Percentiles rank a stretch among this genome's conserved stretches.
These are phyloP conservation scores for Centruroides vittatus DNA, from an alignment of 1,140 invertebrate genomes.

Conservation along the genomic window DNA sequence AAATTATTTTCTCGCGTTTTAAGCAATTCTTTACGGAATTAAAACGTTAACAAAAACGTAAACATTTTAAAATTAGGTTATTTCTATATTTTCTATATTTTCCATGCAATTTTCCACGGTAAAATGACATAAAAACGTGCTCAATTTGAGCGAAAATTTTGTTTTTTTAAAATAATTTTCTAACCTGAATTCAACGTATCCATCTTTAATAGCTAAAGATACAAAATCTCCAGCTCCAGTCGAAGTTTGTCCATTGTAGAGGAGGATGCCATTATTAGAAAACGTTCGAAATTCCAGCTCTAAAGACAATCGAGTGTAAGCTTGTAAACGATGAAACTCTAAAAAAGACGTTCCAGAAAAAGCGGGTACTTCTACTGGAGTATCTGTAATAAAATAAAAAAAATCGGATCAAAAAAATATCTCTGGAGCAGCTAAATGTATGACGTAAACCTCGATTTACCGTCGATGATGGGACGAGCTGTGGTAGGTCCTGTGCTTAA, in stretches of 20 bases:
- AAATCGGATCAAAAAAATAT: too few species aligned
- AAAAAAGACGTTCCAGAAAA: constrained; percentile 35
- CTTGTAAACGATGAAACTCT: constrained; percentile 46
- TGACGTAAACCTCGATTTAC: not conserved
- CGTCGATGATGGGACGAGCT: constrained; percentile 13
- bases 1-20: too few species aligned
- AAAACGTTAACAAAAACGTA: too few species aligned
- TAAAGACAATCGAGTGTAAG: constrained; percentile 70
- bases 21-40: too few species aligned
- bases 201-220: constrained; percentile 52
- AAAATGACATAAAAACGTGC: too few species aligned
- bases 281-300: constrained; percentile 78
- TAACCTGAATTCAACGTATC: constrained; percentile 31
- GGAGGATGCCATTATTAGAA: constrained; percentile 65
- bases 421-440: too few species aligned
- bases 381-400: not conserved
- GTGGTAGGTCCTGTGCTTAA: constrained; percentile 18
- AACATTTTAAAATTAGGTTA: too few species aligned
- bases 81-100: too few species aligned
- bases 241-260: constrained; percentile 73
- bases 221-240: constrained; percentile 81
- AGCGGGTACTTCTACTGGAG: constrained; percentile 24
- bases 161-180: not conserved
- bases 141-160: too few species aligned
- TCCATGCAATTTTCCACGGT: too few species aligned